phyloP scores from a whole-genome alignment of 2,797 vertebrate genomes.

The Falco cherrug region DNA sequence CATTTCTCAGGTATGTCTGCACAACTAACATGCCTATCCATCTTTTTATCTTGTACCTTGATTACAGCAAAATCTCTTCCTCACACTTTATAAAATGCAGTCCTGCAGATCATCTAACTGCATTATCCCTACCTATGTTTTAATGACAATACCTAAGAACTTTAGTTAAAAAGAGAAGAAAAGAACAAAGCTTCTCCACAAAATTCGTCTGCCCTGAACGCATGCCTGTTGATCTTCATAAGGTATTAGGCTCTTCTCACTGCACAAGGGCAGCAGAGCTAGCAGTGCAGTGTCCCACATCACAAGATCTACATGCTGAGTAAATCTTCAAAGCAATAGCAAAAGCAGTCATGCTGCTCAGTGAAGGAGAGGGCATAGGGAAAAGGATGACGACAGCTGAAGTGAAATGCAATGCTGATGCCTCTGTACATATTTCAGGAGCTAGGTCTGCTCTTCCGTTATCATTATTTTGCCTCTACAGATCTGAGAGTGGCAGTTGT shows the following conservation, averaged over 20 bases:
- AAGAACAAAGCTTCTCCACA: background rate
- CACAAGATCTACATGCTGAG: slow-evolving; percentile 7
- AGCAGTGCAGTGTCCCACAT: background rate
- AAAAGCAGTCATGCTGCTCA: slow-evolving; percentile 6
- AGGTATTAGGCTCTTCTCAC: background rate
- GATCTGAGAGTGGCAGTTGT: background rate
- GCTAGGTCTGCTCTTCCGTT: background rate
- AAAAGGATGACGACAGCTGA: background rate
- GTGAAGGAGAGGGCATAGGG: background rate
- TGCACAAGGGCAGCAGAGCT: background rate
- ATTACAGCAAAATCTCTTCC: background rate
- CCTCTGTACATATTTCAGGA: background rate
- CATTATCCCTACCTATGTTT: background rate
- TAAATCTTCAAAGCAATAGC: slow-evolving; percentile 20
- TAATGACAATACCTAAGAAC: background rate
- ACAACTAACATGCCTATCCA: background rate
- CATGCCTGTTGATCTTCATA: background rate
- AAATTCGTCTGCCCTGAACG: background rate
- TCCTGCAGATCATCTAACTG: background rate
- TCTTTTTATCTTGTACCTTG: background rate
- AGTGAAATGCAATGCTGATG: background rate
- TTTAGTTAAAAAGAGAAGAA: background rate
- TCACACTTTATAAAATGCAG: background rate
- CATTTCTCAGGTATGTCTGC: background rate
- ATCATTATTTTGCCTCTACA: background rate